Evolutionary conservation across 1,140 invertebrate genomes (phyloP).

Genomic region (Eurosta solidaginis): DNA sequence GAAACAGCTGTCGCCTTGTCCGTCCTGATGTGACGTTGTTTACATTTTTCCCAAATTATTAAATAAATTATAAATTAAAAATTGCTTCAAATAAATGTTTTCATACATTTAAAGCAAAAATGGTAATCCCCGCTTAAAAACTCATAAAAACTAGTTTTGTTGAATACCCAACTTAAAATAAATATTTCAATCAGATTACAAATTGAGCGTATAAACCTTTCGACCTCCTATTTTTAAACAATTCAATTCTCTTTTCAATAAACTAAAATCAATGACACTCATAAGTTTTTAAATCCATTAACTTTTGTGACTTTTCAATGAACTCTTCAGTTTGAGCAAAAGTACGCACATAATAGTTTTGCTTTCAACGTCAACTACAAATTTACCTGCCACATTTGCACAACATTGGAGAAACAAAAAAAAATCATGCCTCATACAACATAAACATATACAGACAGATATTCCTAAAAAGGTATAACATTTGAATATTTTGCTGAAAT

Average conservation of each 20-base stretch:
- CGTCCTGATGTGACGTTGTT: too few relatives aligned
- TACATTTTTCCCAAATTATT: too few relatives aligned
- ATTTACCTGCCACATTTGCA: background rate
- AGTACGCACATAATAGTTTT: background rate
- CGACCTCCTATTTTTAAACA: background rate
- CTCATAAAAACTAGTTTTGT: too few relatives aligned
- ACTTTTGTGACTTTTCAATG: conserved; percentile 1
- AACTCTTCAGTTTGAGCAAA: background rate
- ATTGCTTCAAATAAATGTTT: too few relatives aligned
- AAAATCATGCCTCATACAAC: background rate
- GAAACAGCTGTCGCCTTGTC: too few relatives aligned
- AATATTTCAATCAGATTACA: too few relatives aligned
- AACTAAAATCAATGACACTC: background rate
- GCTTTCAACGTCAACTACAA: background rate
- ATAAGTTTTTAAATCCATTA: conserved; percentile 6
- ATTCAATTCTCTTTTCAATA: background rate
- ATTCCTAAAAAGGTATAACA: background rate
- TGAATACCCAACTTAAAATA: too few relatives aligned
- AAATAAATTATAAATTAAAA: too few relatives aligned
- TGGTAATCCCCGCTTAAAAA: too few relatives aligned
- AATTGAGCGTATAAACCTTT: too few relatives aligned
- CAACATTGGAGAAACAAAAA: background rate
- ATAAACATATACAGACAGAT: background rate
- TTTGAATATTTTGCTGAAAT: background rate
- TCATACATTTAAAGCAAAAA: too few relatives aligned